Evolutionary conservation across 92 coral and sea anemone genomes (phyloP).

Genomic region (Galaxea fascicularis): DNA sequence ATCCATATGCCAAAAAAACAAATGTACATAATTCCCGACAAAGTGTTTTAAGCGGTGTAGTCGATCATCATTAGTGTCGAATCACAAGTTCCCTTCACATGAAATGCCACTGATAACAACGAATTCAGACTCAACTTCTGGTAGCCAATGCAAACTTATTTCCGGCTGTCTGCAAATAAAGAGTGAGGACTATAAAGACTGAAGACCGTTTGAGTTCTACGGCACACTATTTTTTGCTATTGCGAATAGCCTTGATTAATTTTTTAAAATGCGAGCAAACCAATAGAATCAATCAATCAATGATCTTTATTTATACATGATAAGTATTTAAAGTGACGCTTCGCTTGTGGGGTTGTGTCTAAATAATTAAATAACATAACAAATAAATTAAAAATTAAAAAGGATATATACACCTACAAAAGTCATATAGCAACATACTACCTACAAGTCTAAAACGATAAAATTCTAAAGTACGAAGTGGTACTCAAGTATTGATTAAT

Average conservation of each 20-base stretch:
- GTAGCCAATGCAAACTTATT: background rate
- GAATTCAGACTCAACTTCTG: background rate
- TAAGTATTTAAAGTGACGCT: no score
- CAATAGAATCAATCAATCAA: no score
- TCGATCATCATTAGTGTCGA: background rate
- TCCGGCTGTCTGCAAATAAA: background rate
- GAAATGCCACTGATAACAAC: background rate
- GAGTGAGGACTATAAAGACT: slow-evolving; percentile 1
- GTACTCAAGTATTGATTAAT: no score
- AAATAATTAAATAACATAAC: no score
- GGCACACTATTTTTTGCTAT: background rate
- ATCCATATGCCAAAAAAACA: background rate
- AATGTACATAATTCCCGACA: background rate
- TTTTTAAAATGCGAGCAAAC: background rate
- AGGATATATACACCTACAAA: no score
- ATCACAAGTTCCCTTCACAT: background rate
- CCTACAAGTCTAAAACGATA: no score
- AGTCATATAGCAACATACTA: no score
- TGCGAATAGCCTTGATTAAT: background rate
- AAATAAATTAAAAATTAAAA: no score
- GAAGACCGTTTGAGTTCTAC: background rate
- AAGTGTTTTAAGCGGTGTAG: background rate
- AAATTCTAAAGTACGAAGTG: no score
- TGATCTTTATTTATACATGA: no score
- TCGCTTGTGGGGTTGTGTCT: no score